Base-by-base conservation (phyloP, 1,140 invertebrate species). In the Anastrepha obliqua region DNA sequence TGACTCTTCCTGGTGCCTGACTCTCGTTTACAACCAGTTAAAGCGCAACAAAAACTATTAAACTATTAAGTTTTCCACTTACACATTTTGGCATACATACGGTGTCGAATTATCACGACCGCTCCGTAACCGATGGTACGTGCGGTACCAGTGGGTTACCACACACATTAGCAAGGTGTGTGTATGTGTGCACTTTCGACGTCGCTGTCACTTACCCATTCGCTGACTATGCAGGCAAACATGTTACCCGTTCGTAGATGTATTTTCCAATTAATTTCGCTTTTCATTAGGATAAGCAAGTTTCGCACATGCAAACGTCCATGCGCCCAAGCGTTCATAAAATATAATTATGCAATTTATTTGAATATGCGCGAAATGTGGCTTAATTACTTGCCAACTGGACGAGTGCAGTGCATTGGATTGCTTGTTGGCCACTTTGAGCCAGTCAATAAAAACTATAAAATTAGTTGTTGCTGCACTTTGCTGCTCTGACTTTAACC, bases 331-430 rank as follows among this genome's bases (percentile, higher is more conserved):
- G 11, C 51, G 15, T 11, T 67, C 44, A 47, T 58, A 55, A 81
- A 51, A 55, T 81, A 51, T 81, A 81, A 81, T 81, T 81, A 55
- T 81, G 74, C n/a, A 81, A 81, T 81, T 81, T 81, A 81, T 81
- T 81, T 81, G 47, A 81, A 81, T 81, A 29, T 29, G 17, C n/a
- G 47, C 74, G 44, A 81, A 81, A 81, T 81, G 47, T 81, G 47
- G 74, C 74, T 81, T 81, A 81, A 81, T 81, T 55, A 47, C 51
- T 20, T 55, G 74, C 51, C 47, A 81, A 81, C n/a, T 29, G 0
- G 51, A 3, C 51, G 11, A 55, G 64, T 42, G 44, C 47, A 74
- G 42, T 17, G 74, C 74, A 47, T 55, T n/a, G 55, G 17, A 29
- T 11, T 55, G 47, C 42, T 42, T 20, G 47, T 11, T 81, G 3